Conservation (phyloP, 2,113 vertebrate genomes). For the Gymnorhina tibicen region DNA sequence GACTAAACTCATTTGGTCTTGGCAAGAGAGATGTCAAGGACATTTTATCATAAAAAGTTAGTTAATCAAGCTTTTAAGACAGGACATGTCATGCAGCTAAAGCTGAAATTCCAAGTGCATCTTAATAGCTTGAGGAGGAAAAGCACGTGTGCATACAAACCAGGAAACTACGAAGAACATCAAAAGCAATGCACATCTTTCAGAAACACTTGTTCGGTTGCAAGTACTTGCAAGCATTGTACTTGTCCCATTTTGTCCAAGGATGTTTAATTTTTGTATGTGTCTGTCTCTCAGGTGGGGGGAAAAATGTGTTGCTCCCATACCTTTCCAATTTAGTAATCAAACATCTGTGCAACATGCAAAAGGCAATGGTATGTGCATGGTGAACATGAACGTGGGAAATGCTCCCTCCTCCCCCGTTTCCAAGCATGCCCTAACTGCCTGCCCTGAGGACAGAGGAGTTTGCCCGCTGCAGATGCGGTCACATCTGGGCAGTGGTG, state of each 20-base stretch:
- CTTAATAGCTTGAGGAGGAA: not conserved
- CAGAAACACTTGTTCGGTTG: not conserved
- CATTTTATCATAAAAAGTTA: not conserved
- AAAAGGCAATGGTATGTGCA: not conserved
- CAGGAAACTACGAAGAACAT: not conserved
- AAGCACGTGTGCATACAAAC: not conserved
- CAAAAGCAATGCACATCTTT: not conserved
- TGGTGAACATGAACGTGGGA: rapidly evolving
- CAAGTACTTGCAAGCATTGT: not conserved
- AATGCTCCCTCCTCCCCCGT: no score
- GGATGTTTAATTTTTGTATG: not conserved
- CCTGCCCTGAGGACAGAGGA: not conserved
- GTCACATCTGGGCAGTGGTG: not conserved
- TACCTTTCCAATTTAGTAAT: not conserved
- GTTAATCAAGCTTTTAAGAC: slow-evolving; percentile 8
- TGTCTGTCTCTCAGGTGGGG: not conserved
- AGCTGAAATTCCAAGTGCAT: not conserved
- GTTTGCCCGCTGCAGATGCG: not conserved
- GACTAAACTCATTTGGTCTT: slow-evolving; percentile 3
- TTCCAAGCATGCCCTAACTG: not conserved
- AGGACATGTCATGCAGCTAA: not conserved
- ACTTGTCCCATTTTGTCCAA: not conserved
- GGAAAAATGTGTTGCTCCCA: not conserved
- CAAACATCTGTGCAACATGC: not conserved
- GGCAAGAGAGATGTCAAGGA: not conserved